These are phyloP conservation scores for Labia minor DNA, from an alignment of 2,888 invertebrate genomes.

Conservation along the genomic window DNA sequence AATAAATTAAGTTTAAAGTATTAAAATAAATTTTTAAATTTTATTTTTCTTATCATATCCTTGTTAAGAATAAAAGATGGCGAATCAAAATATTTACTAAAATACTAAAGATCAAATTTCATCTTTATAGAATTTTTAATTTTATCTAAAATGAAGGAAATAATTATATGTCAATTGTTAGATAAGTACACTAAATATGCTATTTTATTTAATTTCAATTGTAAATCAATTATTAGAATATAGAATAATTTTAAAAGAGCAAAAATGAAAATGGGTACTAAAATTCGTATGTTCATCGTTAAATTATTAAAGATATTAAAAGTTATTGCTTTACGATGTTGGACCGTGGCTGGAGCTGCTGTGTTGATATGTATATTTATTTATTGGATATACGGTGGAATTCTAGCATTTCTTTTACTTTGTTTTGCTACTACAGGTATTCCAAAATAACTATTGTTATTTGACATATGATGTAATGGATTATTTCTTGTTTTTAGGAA, in stretches of 20 bases:
- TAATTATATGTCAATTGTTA: background rate
- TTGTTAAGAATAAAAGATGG: background rate
- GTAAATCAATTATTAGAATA: background rate
- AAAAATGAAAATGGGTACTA: background rate
- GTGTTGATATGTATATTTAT: slow-evolving; percentile 62
- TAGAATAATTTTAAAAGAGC: background rate
- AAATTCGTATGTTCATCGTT: background rate
- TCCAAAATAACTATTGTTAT: background rate
- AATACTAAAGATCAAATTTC: background rate
- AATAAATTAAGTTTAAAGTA: too few relatives aligned
- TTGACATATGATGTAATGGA: too few relatives aligned
- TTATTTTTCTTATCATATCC: too few relatives aligned
- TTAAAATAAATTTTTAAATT: too few relatives aligned
- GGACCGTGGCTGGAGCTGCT: slow-evolving; percentile 65
- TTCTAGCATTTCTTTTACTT: slow-evolving; percentile 58
- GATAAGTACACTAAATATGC: background rate
- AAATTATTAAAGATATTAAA: background rate
- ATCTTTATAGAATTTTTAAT: background rate
- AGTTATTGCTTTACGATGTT: slow-evolving; percentile 50
- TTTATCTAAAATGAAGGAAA: background rate
- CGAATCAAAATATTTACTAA: slow-evolving; percentile 5
- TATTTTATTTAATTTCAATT: background rate
- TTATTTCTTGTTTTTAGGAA: slow-evolving; percentile 44
- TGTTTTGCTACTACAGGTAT: slow-evolving; percentile 59
- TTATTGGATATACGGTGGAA: slow-evolving; percentile 74